Conservation (phyloP, 1,140 invertebrate species). For the Micrasema longulum region DNA sequence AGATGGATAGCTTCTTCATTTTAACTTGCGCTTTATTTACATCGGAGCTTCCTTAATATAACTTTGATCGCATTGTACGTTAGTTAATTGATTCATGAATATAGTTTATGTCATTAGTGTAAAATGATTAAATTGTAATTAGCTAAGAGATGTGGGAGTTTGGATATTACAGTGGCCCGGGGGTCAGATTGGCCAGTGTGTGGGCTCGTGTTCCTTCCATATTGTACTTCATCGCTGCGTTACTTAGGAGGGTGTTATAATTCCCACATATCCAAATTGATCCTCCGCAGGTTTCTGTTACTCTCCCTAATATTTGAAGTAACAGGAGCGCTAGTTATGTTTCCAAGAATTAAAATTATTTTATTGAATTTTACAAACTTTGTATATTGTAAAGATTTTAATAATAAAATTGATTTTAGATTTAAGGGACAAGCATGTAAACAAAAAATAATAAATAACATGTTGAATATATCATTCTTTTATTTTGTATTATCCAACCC, state of each 20-base stretch:
- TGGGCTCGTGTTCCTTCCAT: background rate
- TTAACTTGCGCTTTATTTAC: conserved; percentile 26
- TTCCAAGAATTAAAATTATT: conserved; percentile 68
- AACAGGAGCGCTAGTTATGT: conserved; percentile 60
- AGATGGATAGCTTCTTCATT: conserved; percentile 42
- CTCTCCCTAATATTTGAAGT: conserved; percentile 35
- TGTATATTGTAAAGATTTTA: conserved; percentile 71
- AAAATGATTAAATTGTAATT: conserved; percentile 30
- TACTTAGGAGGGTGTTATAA: conserved; percentile 44
- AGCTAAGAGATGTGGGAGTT: conserved; percentile 8
- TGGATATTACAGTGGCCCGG: too few relatives aligned
- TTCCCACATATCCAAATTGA: conserved; percentile 33
- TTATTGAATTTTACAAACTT: conserved; percentile 68
- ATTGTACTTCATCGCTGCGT: conserved; percentile 50
- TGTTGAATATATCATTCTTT: conserved; percentile 58
- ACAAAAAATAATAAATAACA: conserved; percentile 66
- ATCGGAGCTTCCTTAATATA: conserved; percentile 39
- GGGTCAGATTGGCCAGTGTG: background rate
- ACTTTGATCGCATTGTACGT: conserved; percentile 24
- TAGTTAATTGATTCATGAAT: conserved; percentile 12
- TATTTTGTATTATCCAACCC: conserved; percentile 1
- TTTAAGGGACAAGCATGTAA: conserved; percentile 51
- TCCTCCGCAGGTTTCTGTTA: conserved; percentile 27
- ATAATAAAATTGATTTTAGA: conserved; percentile 53
- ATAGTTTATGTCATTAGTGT: conserved; percentile 19